Evolutionary conservation across 1,140 invertebrate species (phyloP).

Genomic region (Uloborus diversus): DNA sequence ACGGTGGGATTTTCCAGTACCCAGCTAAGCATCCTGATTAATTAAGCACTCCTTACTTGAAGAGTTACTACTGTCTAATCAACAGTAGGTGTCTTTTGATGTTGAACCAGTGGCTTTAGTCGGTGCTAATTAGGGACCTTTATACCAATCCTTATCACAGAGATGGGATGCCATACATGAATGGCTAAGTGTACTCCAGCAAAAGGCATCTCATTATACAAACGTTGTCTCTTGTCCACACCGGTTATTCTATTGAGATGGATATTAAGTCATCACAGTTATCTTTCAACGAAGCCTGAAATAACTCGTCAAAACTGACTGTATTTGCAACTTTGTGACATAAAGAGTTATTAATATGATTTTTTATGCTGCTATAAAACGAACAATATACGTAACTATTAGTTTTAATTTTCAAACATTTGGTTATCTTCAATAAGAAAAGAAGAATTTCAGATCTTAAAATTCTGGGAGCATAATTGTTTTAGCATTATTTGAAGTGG

Average conservation of each 20-base stretch:
- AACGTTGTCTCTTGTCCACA: constrained; percentile 4
- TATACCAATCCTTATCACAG: constrained; percentile 38
- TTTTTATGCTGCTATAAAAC: too few relatives aligned
- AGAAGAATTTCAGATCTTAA: too few relatives aligned
- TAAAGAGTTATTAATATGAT: too few relatives aligned
- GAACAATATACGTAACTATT: too few relatives aligned
- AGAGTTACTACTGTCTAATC: constrained; percentile 38
- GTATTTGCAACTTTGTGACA: too few relatives aligned
- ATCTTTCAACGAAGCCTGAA: too few relatives aligned
- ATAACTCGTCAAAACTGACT: too few relatives aligned
- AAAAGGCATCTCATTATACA: constrained; percentile 38
- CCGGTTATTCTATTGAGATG: constrained; percentile 13
- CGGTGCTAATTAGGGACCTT: constrained; percentile 38
- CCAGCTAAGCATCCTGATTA: constrained; percentile 47
- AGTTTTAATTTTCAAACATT: too few relatives aligned
- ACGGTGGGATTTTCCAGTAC: constrained; percentile 5
- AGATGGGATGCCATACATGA: constrained; percentile 27
- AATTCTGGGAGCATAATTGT: too few relatives aligned
- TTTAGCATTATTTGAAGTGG: too few relatives aligned
- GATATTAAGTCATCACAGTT: constrained; percentile 26
- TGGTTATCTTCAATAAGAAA: too few relatives aligned
- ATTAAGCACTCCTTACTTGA: constrained; percentile 50
- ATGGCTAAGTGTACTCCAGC: constrained; percentile 21
- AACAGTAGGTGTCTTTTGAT: constrained; percentile 53
- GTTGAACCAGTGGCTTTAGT: constrained; percentile 10